Base-by-base conservation (phyloP, 2,888 invertebrate species). In the Pyralis farinalis region DNA sequence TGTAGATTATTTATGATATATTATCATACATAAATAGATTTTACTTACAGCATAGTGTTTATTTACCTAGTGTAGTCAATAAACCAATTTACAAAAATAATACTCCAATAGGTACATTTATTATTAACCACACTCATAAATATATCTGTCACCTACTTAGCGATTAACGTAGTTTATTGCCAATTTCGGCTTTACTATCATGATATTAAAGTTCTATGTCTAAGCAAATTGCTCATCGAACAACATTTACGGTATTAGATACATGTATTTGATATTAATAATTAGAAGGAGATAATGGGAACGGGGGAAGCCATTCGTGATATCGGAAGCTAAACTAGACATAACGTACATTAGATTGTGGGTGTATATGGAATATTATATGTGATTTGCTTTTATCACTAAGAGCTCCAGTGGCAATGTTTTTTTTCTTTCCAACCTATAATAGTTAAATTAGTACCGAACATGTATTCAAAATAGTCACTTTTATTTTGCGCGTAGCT, bases 181-280 rank as follows among this genome's bases (percentile, higher is more conserved):
- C 25, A 49, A 44, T 44, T 41, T 42, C 40, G 46, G 44, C 49
- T 44, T 44, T 46, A 49, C 31, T 29, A 28, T 28, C 30, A 32
- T 28, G 25, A 40, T 43, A 46, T 46, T 44, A 44, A 43, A 37
- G 34, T 37, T 38, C 34, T 21, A 34, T 39, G 45, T 46, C 44
- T 41, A 43, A 40, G 44, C 41, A 40, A 44, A 39, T 42, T 34
- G 38, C 43, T 9, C 25, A 40, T 42, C 20, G 36, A 44, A 42
- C 34, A 32, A 37, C 44, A 41, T 40, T 41, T 37, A 40, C 37
- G 36, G 34, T 29, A 43, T 40, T 34, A 45, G 32, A 39, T 43
- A 41, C 34, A 41, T 40, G 38, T 44, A 47, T 39, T 40, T 34
- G 40, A 30, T 42, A 47, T 42, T 47, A 39, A 42, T 46, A 44